phyloP scores from a whole-genome alignment of 2,888 invertebrate genomes.

The Platynereis dumerilii region DNA sequence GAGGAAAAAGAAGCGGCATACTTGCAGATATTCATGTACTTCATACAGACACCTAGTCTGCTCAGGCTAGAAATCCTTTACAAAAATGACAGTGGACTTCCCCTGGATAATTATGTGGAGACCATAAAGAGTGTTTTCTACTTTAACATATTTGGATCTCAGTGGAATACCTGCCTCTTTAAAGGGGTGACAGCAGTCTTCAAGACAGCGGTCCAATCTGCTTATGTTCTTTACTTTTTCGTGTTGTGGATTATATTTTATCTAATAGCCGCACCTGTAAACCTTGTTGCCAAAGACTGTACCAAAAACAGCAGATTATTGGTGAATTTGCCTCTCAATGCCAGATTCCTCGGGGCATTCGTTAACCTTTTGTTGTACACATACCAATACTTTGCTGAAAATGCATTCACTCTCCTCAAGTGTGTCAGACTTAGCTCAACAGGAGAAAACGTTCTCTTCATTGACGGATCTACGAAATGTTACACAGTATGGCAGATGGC shows the following conservation, averaged over 20 bases:
- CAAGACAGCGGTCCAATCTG: slow-evolving; percentile 12
- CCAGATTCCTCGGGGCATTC: slow-evolving; percentile 9
- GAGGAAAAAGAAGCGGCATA: slow-evolving; percentile 13
- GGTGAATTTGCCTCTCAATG: slow-evolving; percentile 4
- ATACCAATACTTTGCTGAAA: slow-evolving; percentile 23
- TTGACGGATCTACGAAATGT: slow-evolving; percentile 31
- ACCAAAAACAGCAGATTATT: background rate
- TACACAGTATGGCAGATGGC: slow-evolving; percentile 30
- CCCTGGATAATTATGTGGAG: background rate
- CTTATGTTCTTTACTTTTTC: slow-evolving; percentile 11
- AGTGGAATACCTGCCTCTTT: slow-evolving; percentile 15
- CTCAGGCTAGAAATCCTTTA: slow-evolving; percentile 11
- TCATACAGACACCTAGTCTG: slow-evolving; percentile 7
- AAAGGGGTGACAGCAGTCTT: slow-evolving; percentile 11
- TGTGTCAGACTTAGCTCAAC: slow-evolving; percentile 6
- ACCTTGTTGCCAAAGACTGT: too few species aligned
- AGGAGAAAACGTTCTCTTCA: slow-evolving; percentile 23
- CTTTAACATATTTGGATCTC: slow-evolving; percentile 11
- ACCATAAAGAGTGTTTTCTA: slow-evolving; percentile 10
- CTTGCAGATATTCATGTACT: slow-evolving; percentile 20
- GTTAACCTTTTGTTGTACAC: slow-evolving; percentile 17
- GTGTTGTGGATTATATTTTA: slow-evolving; percentile 10
- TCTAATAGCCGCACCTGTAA: background rate
- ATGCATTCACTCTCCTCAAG: slow-evolving; percentile 19
- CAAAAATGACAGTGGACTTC: slow-evolving; percentile 1